Evolutionary conservation across 1,140 invertebrate genomes (phyloP).

Genomic region (Tetragnatha versicolor): DNA sequence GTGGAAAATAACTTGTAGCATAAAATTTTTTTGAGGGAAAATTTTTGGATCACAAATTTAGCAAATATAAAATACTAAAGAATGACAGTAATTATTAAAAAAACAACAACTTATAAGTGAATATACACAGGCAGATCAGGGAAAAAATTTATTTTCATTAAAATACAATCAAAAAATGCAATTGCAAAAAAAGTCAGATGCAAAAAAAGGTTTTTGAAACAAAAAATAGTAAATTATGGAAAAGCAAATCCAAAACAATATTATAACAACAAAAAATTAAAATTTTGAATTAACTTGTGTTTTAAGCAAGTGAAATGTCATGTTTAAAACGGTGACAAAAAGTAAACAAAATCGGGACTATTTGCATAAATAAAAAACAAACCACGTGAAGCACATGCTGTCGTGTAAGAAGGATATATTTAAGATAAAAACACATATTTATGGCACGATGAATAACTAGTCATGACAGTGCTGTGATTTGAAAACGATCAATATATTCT

Average conservation of each 20-base stretch:
- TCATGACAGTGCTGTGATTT: constrained; percentile 5
- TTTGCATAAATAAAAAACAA: constrained; percentile 38
- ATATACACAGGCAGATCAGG: too few relatives aligned
- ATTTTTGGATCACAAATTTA: too few relatives aligned
- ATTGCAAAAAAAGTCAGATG: background rate
- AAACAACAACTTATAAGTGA: too few relatives aligned
- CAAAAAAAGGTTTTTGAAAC: background rate
- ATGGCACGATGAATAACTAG: background rate
- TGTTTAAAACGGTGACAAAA: too few relatives aligned
- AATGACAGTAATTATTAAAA: too few relatives aligned
- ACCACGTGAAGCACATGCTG: constrained; percentile 31
- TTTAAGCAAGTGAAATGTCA: background rate
- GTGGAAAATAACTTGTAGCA: too few relatives aligned
- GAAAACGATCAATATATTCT: constrained; percentile 47
- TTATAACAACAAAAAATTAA: background rate
- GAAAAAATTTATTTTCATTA: too few relatives aligned
- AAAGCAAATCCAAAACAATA: background rate
- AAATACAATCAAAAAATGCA: background rate
- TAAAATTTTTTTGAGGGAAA: too few relatives aligned
- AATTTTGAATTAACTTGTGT: background rate
- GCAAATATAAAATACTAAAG: too few relatives aligned
- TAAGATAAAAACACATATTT: background rate
- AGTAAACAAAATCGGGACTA: constrained; percentile 26
- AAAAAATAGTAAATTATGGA: background rate
- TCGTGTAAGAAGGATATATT: background rate